Base-by-base conservation (phyloP, 2,888 invertebrate genomes). In the Shargacucullia verbasci region DNA sequence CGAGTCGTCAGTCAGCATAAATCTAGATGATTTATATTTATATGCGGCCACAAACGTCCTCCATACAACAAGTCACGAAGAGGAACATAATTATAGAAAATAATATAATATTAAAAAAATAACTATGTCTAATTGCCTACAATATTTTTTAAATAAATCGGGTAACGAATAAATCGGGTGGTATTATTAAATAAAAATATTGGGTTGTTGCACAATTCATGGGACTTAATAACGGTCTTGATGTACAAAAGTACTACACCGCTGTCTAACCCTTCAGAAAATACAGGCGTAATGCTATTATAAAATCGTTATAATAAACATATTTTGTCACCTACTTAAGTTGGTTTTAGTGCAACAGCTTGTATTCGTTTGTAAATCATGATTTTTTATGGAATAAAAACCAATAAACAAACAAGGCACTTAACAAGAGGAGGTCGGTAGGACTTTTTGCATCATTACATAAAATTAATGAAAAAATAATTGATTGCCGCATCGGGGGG, bases 401-500 rank as follows among this genome's bases (percentile, higher is more conserved):
- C 27, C 31, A 57, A 65, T n/a, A 64, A 60, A 70, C 47, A 46
- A 46, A 67, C 58, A 62, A 58, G 38, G 25, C 55, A 53, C 48
- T 54, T 61, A 68, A 66, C 67, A 59, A 59, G 56, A 25, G 40
- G 47, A 45, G 33, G 13, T 46, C 35, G 33, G 13, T 29, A 45
- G 53, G 54, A 64, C 60, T 75, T 78, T 76, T 75, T 68, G 61
- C 45, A 27, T 59, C 59, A 70, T 68, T 72, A 70, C 64, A 64
- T 59, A 35, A 67, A 75, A 73, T 83, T 79, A 80, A 80, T 77
- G 76, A 69, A 71, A 72, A 70, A 66, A 48, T 12, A 66, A 76
- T 72, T 76, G 76, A 80, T 75, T 79, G 76, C 73, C 79, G 67
- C 74, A 79, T 83, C 78, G 57, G 67, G 58, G 53, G 59, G 47